Conservation (phyloP, 2,797 vertebrate genomes). For the Protonibea diacanthus region DNA sequence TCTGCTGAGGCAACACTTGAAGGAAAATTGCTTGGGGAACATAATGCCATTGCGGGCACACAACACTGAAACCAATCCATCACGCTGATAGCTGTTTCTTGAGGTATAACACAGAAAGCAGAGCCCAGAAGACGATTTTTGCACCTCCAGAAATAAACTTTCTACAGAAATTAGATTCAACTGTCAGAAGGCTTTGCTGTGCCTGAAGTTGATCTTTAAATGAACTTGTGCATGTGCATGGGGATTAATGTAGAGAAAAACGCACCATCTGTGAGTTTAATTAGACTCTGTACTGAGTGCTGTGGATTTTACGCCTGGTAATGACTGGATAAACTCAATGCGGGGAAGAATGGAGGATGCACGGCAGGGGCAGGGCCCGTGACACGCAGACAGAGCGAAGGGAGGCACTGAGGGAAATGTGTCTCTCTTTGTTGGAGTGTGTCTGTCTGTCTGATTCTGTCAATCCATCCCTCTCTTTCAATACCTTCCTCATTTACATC, state of each 20-base stretch:
- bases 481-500: conserved; percentile 39
- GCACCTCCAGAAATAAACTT: conserved; percentile 14
- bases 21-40: not conserved
- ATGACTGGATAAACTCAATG: conserved; percentile 46
- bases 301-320: conserved; percentile 33
- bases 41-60: conserved; percentile 16
- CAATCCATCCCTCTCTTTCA: conserved; percentile 38
- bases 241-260: conserved; percentile 51
- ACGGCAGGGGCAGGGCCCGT: conserved; percentile 46
- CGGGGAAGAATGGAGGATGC: conserved; percentile 52
- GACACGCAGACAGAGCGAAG: conserved; percentile 34
- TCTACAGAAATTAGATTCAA: conserved; percentile 9
- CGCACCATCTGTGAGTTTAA: conserved; percentile 64
- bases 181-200: conserved; percentile 17
- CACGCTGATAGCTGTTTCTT: not conserved
- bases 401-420: conserved; percentile 42
- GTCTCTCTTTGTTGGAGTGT: conserved; percentile 27
- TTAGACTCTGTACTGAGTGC: conserved; percentile 58
- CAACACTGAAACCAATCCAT: conserved; percentile 9
- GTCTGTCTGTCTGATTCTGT: conserved; percentile 31
- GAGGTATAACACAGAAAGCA: not conserved
- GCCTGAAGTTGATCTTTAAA: conserved; percentile 49
- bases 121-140: not conserved
- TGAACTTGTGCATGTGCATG: conserved; percentile 29
- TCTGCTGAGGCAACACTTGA: conserved; percentile 13